These are phyloP conservation scores for Otocyon megalotis DNA, from an alignment of 2,113 vertebrate species.

Conservation along the genomic window DNA sequence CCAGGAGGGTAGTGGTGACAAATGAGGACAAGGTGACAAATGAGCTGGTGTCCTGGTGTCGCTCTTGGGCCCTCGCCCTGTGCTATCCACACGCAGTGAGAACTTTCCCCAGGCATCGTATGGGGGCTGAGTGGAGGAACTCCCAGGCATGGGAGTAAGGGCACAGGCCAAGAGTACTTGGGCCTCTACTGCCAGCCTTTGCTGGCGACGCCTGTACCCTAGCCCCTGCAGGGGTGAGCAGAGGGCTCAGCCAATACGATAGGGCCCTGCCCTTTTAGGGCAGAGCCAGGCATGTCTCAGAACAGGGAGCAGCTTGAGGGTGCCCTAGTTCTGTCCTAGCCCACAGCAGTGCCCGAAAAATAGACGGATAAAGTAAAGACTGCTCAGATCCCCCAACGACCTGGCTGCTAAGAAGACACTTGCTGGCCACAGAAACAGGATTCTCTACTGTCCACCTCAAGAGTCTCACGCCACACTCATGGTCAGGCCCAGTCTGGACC, in stretches of 20 bases:
- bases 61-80: neutral
- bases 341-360: neutral
- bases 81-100: neutral
- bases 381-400: rapidly evolving
- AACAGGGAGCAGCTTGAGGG: rapidly evolving
- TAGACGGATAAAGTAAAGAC: neutral
- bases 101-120: neutral
- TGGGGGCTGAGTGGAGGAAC: neutral
- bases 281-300: neutral
- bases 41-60: neutral
- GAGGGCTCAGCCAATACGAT: neutral
- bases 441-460: rapidly evolving
- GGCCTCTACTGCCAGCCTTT: rapidly evolving
- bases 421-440: too few species aligned
- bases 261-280: neutral
- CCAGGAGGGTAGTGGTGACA: neutral
- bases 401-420: neutral
- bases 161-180: neutral
- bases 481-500: neutral
- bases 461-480: neutral
- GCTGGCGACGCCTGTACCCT: neutral
- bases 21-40: neutral
- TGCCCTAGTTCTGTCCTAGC: neutral
- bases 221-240: rapidly evolving
- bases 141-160: neutral